Base-by-base conservation (phyloP, 2,797 vertebrate genomes). In the Aldrovandia affinis region DNA sequence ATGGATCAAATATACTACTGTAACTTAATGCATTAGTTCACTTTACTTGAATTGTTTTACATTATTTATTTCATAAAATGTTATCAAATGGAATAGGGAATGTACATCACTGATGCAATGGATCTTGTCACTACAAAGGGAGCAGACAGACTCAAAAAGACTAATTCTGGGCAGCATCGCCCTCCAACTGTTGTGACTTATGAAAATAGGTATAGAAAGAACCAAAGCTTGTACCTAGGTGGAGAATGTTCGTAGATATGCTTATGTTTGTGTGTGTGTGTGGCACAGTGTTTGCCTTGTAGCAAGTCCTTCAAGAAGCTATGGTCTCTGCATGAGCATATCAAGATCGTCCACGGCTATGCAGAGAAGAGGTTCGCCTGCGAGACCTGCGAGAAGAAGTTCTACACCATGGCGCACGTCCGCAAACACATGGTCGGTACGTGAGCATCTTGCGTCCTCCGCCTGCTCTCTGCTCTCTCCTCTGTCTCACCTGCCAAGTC, bases 251-350 rank as follows among this genome's bases (percentile, higher is more conserved):
- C 25, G 2, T 15, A 78, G 2, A 63, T 68, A 10, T 7, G 36
- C 25, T 30, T 15, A 63, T 54, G 8, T 85, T 54, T 78, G 79
- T 47, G 18, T 81, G 28, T 78, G 25, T 59, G n/a, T 83, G 4
- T 44, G 36, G 20, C 0, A 78, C 91, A 99, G 98, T 99, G 98
- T 28, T 96, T 99, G 89, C 97, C 97, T 89, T 99, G 98, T 94
- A 98, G 97, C 91, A 99, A 99, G 90, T 97, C 97, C 0, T 99
- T 99, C 92, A 99, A 99, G 95, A 99, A 99, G 92, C 96, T 99
- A 86, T 99, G 98, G 98, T 98, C 98, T 33, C 96, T 99, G 89
- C 98, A 99, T 1, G 98, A 99, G 90, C 98, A 99, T 89, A 99
- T 98, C 88, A 99, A 99, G 95, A 99, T 98, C 33, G 97, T 99